Percentiles rank a stretch among this genome's conserved stretches.
phyloP scores from a whole-genome alignment of 2,888 invertebrate genomes.

The Clanis bilineata region DNA sequence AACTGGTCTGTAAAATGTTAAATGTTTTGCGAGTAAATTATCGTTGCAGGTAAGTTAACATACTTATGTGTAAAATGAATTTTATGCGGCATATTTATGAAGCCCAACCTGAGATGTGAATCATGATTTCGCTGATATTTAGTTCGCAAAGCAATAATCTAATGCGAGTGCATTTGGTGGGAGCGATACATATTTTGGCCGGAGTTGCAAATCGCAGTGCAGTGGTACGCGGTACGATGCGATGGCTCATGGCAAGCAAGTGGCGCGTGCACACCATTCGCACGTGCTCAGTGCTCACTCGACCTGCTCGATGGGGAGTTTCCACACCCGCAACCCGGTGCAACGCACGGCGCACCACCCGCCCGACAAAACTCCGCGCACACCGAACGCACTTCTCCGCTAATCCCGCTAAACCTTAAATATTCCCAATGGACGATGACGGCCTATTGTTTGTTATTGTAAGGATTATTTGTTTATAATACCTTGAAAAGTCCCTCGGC shows the following conservation, averaged over 20 bases:
- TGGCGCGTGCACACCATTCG: slow-evolving; percentile 44
- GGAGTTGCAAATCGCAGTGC: slow-evolving; percentile 57
- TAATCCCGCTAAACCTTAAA: slow-evolving; percentile 22
- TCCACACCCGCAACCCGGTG: slow-evolving; percentile 50
- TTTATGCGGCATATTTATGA: neutral
- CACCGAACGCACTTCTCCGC: slow-evolving; percentile 33
- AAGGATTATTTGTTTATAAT: slow-evolving; percentile 39
- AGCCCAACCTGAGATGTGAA: neutral
- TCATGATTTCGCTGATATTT: slow-evolving; percentile 10
- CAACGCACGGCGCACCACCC: slow-evolving; percentile 34
- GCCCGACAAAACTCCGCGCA: slow-evolving; percentile 30
- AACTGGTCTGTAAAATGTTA: neutral
- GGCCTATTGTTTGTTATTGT: neutral
- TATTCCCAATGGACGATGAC: slow-evolving; percentile 13
- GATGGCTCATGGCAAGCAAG: slow-evolving; percentile 29
- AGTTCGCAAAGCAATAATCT: slow-evolving; percentile 19
- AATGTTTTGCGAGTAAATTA: neutral
- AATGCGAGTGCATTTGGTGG: slow-evolving; percentile 16
- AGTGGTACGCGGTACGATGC: slow-evolving; percentile 31
- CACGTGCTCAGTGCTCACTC: slow-evolving; percentile 52
- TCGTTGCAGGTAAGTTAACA: neutral
- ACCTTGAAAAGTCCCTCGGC: slow-evolving; percentile 47
- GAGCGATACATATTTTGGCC: slow-evolving; percentile 34
- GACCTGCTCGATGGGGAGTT: slow-evolving; percentile 47
- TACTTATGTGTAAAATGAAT: neutral